These are phyloP conservation scores for Sebastes minor DNA, from an alignment of 2,797 vertebrate species.

Conservation along the genomic window DNA sequence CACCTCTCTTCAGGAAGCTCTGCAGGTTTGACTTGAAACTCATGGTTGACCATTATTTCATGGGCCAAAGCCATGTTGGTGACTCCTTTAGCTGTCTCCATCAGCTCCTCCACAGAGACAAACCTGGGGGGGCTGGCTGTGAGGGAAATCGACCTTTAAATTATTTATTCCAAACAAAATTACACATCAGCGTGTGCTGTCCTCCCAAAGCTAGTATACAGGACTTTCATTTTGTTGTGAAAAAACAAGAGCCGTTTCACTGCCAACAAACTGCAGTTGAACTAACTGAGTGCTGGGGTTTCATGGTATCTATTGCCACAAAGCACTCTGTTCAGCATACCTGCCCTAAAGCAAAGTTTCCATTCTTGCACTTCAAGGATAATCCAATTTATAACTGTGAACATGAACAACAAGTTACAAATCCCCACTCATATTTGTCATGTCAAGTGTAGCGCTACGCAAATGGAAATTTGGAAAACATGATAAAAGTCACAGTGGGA, in stretches of 20 bases:
- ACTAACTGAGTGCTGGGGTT: neutral
- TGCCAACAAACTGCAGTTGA: neutral
- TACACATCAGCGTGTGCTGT: neutral
- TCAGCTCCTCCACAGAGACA: slow-evolving; percentile 91
- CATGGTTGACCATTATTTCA: slow-evolving; percentile 92
- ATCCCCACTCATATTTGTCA: neutral
- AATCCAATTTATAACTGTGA: neutral
- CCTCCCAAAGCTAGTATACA: neutral
- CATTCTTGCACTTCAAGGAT: neutral
- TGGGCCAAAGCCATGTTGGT: slow-evolving; percentile 96
- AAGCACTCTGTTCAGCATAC: neutral
- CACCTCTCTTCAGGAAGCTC: slow-evolving; percentile 92
- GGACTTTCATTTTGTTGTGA: neutral
- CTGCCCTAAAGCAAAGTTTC: neutral
- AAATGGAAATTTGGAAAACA: neutral
- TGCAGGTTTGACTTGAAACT: slow-evolving; percentile 88
- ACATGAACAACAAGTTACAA: neutral
- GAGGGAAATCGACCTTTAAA: slow-evolving; percentile 24
- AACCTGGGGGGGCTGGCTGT: slow-evolving; percentile 88
- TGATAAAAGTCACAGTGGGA: neutral
- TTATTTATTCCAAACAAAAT: neutral
- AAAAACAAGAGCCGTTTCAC: neutral
- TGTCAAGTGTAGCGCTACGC: neutral
- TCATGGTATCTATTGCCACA: neutral
- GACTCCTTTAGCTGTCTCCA: slow-evolving; percentile 93